Conservation (phyloP, 2,888 invertebrate species). For the Drosophila sordidula region DNA sequence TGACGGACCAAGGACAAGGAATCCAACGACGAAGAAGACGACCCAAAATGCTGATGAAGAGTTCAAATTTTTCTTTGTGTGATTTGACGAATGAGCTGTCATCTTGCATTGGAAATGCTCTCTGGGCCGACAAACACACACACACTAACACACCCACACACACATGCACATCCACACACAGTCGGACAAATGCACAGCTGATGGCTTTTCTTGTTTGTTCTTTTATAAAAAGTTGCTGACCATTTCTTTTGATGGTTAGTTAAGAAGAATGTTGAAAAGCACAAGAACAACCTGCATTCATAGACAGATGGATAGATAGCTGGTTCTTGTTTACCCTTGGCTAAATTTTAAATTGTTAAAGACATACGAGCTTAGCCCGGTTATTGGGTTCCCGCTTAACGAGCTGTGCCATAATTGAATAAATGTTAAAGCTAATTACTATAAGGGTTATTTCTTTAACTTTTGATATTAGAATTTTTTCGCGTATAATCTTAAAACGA, state of each 20-base stretch:
- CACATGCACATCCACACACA: conserved; percentile 19
- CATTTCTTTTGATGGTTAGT: conserved; percentile 72
- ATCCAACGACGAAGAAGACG: conserved; percentile 28
- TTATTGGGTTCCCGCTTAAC: conserved; percentile 8
- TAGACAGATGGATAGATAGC: conserved; percentile 12
- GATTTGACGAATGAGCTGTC: conserved; percentile 82
- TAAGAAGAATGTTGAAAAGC: conserved; percentile 56
- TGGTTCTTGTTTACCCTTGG: conserved; percentile 30
- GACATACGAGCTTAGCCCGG: conserved; percentile 14
- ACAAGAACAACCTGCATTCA: conserved; percentile 26
- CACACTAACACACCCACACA: conserved; percentile 19
- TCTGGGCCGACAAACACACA: conserved; percentile 25
- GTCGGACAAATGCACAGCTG: conserved; percentile 36
- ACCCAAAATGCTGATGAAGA: conserved; percentile 81
- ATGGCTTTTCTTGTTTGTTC: conserved; percentile 66
- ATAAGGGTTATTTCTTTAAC: too few species aligned
- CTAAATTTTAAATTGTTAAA: conserved; percentile 43
- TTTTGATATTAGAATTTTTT: too few species aligned
- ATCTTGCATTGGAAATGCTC: conserved; percentile 77
- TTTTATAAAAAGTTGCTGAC: conserved; percentile 63
- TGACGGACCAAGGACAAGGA: conserved; percentile 19
- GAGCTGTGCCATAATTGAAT: not conserved
- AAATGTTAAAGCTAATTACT: not conserved
- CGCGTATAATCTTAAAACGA: too few species aligned
- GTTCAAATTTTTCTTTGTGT: conserved; percentile 83